These are phyloP conservation scores for Acanthurus tractus DNA, from an alignment of 2,797 vertebrate genomes.

Conservation along the genomic window DNA sequence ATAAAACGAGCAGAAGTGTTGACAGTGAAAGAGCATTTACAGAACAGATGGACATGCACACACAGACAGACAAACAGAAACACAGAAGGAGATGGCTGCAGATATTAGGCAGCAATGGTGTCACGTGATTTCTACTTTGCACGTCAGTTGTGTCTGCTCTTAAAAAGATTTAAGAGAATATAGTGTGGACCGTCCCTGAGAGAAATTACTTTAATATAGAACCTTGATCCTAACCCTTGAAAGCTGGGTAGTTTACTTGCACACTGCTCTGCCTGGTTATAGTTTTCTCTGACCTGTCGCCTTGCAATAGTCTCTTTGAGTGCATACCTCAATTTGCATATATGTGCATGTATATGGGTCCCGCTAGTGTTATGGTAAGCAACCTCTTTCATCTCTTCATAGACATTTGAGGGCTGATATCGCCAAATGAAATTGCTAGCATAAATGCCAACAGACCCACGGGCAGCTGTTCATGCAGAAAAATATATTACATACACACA, in stretches of 20 bases:
- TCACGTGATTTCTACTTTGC: slow-evolving; percentile 44
- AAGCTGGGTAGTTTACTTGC: slow-evolving; percentile 34
- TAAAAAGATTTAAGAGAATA: slow-evolving; percentile 29
- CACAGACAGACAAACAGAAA: not conserved
- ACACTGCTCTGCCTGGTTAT: slow-evolving; percentile 39
- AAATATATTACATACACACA: slow-evolving; percentile 11
- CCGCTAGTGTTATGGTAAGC: slow-evolving; percentile 31
- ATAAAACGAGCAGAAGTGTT: not conserved
- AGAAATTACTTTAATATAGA: slow-evolving; percentile 51
- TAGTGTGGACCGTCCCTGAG: slow-evolving; percentile 17
- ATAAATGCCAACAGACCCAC: slow-evolving; percentile 52
- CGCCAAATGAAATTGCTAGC: slow-evolving; percentile 49
- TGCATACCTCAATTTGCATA: slow-evolving; percentile 51
- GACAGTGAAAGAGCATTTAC: not conserved
- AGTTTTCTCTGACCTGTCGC: slow-evolving; percentile 40
- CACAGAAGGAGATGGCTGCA: not conserved
- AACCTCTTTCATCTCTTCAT: slow-evolving; percentile 63
- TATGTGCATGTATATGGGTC: slow-evolving; percentile 43
- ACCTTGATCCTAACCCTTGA: slow-evolving; percentile 24
- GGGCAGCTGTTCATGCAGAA: slow-evolving; percentile 32
- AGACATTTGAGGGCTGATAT: slow-evolving; percentile 47
- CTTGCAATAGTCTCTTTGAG: slow-evolving; percentile 34
- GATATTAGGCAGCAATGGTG: not conserved
- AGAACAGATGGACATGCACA: not conserved
- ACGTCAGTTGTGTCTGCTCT: slow-evolving; percentile 31